Evolutionary conservation across 2,888 invertebrate genomes (phyloP).

Genomic region (Ligdia adustata): DNA sequence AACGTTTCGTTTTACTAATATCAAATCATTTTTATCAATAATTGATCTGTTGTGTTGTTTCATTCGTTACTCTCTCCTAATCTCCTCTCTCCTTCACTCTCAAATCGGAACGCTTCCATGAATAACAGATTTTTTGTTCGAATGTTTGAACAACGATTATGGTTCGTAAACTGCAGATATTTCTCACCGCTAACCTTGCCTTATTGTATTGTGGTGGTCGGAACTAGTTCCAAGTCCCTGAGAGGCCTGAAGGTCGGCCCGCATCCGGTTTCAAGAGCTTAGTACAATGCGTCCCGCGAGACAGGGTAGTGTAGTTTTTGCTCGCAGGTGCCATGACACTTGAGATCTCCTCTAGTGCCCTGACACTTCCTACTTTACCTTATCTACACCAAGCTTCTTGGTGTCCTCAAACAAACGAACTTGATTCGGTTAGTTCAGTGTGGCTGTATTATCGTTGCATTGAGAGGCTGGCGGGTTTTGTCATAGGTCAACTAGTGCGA

Average conservation of each 20-base stretch:
- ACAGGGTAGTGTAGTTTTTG: constrained; percentile 53
- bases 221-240: constrained; percentile 56
- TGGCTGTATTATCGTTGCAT: constrained; percentile 19
- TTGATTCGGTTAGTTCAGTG: constrained; percentile 15
- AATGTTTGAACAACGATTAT: constrained; percentile 8
- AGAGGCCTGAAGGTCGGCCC: constrained; percentile 52
- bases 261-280: constrained; percentile 54
- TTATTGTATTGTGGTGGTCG: constrained; percentile 46
- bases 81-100: too few species aligned
- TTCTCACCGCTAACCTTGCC: constrained; percentile 42
- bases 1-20: too few species aligned
- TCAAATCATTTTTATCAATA: too few species aligned
- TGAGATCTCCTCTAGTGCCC: constrained; percentile 43
- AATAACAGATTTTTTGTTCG: not conserved
- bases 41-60: too few species aligned
- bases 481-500: constrained; percentile 20
- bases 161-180: constrained; percentile 30
- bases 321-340: constrained; percentile 38
- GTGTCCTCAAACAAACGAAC: constrained; percentile 21
- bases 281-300: constrained; percentile 53
- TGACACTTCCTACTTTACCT: constrained; percentile 53
- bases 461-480: constrained; percentile 23
- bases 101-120: not conserved
- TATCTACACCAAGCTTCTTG: constrained; percentile 7
- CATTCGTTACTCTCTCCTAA: too few species aligned